Base-by-base conservation (phyloP, 2,888 invertebrate species). In the Imbricaverruca yamaguchii region DNA sequence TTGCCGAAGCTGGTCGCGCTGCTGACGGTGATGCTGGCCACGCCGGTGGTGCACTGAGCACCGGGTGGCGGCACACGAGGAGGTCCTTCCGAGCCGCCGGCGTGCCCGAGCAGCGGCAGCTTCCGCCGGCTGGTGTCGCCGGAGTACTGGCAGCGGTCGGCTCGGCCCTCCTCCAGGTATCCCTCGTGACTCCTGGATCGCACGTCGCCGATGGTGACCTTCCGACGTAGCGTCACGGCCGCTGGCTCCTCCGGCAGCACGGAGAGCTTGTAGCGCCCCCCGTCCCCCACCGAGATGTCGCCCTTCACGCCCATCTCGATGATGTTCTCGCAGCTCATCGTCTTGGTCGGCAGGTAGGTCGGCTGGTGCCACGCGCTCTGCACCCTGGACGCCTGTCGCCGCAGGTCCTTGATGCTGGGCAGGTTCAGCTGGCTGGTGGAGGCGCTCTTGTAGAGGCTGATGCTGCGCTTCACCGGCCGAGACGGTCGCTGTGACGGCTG, bases 221-320 rank as follows among this genome's bases (percentile, higher is more conserved):
- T 79, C 13, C 57, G n/a, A 11, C 79, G 23, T 82, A 82, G 63
- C 81, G 82, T 74, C 80, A 80, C 57, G 79, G 80, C 78, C 81
- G 83, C 91, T 91, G 84, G 83, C 87, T 93, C 93, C 87, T 93
- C 93, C 2, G 93, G 93, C 83, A 93, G 87, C 78, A 93, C 93
- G 15, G 93, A 92, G 79, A 94, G 87, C 84, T 92, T 92, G 0
- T 93, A 93, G 82, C 93, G 90, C 56, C 93, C 88, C 86, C 93
- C 93, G 7, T 93, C 93, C 85, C 93, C 93, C 0, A 93, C 93
- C 84, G 93, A 93, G 85, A 91, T 92, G 2, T 91, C 91, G 77
- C 81, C 79, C 81, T 81, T 82, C 80, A 83, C 83, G 57, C 84
- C 83, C 53, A 85, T 77, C 85, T 90, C 90, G 82, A 91, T 90